Evolutionary conservation across 2,888 invertebrate genomes (phyloP).

Genomic region (Euclidia mi): DNA sequence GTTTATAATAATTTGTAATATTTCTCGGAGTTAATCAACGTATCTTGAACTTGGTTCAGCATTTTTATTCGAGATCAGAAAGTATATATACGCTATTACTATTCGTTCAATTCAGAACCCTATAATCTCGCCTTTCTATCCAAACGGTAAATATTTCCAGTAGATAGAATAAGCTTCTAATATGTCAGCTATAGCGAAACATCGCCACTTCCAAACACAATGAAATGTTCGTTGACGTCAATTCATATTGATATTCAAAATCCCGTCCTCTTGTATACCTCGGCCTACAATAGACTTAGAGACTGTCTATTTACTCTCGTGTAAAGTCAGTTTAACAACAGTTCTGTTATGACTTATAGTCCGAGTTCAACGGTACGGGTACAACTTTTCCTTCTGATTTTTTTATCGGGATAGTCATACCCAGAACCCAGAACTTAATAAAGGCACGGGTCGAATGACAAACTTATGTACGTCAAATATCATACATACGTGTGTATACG

Average conservation of each 20-base stretch:
- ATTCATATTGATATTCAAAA: background rate
- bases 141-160: no score
- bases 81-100: no score
- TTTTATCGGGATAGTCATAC: slow-evolving; percentile 54
- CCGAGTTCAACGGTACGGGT: slow-evolving; percentile 28
- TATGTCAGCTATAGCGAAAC: no score
- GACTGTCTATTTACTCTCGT: slow-evolving; percentile 20
- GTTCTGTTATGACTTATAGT: slow-evolving; percentile 41
- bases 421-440: slow-evolving; percentile 59
- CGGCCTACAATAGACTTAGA: background rate
- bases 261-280: background rate
- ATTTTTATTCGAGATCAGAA: no score
- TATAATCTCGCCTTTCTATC: no score
- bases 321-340: slow-evolving; percentile 43
- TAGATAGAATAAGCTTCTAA: no score
- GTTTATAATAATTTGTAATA: no score
- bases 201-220: no score
- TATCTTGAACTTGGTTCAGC: no score
- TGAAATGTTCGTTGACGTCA: background rate
- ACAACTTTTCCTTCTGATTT: slow-evolving; percentile 54
- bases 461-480: slow-evolving; percentile 44
- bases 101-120: no score
- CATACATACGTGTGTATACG: slow-evolving; percentile 48
- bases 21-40: no score
- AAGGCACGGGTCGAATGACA: slow-evolving; percentile 51